These are phyloP conservation scores for Entomobrya proxima DNA, from an alignment of 2,888 invertebrate species.

Conservation along the genomic window DNA sequence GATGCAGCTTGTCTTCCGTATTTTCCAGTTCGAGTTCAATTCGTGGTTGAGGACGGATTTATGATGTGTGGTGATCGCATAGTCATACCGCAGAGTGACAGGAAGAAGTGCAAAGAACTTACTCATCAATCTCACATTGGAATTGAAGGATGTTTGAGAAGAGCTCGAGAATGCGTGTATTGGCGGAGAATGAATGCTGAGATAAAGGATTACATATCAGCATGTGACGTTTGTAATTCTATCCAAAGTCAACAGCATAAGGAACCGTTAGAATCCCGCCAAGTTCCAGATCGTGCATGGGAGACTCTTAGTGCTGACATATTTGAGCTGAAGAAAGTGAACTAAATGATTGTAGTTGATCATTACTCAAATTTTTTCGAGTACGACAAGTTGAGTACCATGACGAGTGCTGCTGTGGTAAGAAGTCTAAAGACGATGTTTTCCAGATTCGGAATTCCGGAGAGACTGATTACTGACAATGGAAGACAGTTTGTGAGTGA, in stretches of 20 bases:
- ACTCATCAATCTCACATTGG: conserved; percentile 60
- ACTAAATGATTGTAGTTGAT: conserved; percentile 70
- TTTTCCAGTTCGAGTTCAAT: conserved; percentile 28
- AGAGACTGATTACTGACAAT: conserved; percentile 64
- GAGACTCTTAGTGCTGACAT: conserved; percentile 69
- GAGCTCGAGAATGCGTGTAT: conserved; percentile 60
- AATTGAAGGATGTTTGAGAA: conserved; percentile 48
- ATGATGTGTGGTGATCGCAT: conserved; percentile 51
- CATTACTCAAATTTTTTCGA: conserved; percentile 73
- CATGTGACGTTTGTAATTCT: conserved; percentile 29
- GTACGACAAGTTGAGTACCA: conserved; percentile 29
- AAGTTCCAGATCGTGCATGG: conserved; percentile 68
- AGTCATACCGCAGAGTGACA: conserved; percentile 32
- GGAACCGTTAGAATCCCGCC: conserved; percentile 56
- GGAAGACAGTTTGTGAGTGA: conserved; percentile 66
- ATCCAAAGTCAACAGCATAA: conserved; percentile 15
- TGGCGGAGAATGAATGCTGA: conserved; percentile 64
- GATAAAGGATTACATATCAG: conserved; percentile 17
- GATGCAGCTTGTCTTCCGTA: conserved; percentile 14
- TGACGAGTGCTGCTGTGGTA: background rate
- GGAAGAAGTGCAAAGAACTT: conserved; percentile 1
- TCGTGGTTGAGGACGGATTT: conserved; percentile 58
- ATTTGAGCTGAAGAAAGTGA: conserved; percentile 37
- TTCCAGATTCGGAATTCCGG: conserved; percentile 70
- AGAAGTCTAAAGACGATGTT: conserved; percentile 62